Base-by-base conservation (phyloP, 2,113 vertebrate genomes). In the Hystrix cristata region DNA sequence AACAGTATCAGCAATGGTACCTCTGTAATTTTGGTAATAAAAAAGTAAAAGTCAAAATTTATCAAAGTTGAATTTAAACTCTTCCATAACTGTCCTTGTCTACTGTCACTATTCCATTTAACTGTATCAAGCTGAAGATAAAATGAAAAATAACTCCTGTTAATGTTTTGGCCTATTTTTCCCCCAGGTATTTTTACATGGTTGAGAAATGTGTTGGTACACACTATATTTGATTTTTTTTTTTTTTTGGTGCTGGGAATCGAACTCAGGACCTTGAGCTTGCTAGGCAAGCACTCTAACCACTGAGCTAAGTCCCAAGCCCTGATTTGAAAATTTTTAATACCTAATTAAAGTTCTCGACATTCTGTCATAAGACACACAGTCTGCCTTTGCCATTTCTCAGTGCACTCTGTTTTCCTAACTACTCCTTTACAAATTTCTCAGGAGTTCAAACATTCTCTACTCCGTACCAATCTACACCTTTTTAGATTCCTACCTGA, bases 11-110 rank as follows among this genome's bases (percentile, higher is more conserved):
- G 83, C 69, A 96, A 87, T 62, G 46, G 53, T 55, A 74, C 23
- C 76, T 55, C 27, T 90, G 51, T 90, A 46, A 87, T 74, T 80
- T 91, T 89, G 55, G 60, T 34, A 88, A 59, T 69, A 85, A 86
- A 89, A 93, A 74, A 29, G 34, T 65, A 59, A 53, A 90, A 69
- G 46, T 51, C 43, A 84, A 34, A 95, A 76, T 95, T 95, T 62
- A 92, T 87, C 53, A 67, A 89, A 64, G 43, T 80, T 95, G n/a
- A 96, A 87, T 94, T 91, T 80, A 87, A 97, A 87, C 43, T 87
- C 78, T 80, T 84, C 69, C 55, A 57, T 94, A 87, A 94, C 53
- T 90, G 80, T 23, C 27, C 91, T 43, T 84, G 29, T 91, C 74
- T 60, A 79, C n/a, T 76, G 23, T 91, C 46, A 71, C 72, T 93